A percentile compares a stretch with the other conserved stretches of the same genome.
These are phyloP conservation scores for Tortrix viridana DNA, from an alignment of 2,888 invertebrate species.

Conservation along the genomic window DNA sequence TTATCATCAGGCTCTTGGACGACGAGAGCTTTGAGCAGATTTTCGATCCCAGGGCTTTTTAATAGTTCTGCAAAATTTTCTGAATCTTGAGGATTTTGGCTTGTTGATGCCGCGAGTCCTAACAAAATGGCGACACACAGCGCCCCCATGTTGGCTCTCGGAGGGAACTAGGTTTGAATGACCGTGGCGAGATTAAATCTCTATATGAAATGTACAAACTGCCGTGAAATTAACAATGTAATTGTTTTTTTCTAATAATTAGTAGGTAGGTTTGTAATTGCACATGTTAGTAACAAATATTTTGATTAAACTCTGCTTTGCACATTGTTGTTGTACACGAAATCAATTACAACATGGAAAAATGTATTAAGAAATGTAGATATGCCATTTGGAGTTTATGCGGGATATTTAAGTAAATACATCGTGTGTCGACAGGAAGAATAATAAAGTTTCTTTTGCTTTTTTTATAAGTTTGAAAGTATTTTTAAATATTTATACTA, in stretches of 20 bases:
- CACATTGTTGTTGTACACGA: too few relatives aligned
- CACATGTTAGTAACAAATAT: neutral
- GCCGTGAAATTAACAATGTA: constrained; percentile 16
- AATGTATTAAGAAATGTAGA: too few relatives aligned
- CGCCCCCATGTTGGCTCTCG: constrained; percentile 12
- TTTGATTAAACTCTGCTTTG: too few relatives aligned
- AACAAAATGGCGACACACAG: constrained; percentile 8
- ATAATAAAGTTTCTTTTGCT: too few relatives aligned
- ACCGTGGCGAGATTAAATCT: neutral
- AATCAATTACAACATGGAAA: too few relatives aligned
- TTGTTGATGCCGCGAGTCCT: constrained; percentile 4
- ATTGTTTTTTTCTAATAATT: constrained; percentile 12
- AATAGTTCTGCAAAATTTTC: neutral
- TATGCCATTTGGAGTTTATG: too few relatives aligned
- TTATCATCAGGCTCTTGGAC: neutral
- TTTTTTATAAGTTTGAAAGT: too few relatives aligned
- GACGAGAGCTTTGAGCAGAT: neutral
- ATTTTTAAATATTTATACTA: too few relatives aligned
- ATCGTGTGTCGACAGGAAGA: too few relatives aligned
- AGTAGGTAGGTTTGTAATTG: neutral
- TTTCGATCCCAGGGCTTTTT: neutral
- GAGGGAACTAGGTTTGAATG: neutral
- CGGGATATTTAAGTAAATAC: too few relatives aligned
- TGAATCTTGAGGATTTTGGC: constrained; percentile 2
- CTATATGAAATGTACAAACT: constrained; percentile 5